These are phyloP conservation scores for Philereme vetulata DNA, from an alignment of 2,888 invertebrate genomes.

Conservation along the genomic window DNA sequence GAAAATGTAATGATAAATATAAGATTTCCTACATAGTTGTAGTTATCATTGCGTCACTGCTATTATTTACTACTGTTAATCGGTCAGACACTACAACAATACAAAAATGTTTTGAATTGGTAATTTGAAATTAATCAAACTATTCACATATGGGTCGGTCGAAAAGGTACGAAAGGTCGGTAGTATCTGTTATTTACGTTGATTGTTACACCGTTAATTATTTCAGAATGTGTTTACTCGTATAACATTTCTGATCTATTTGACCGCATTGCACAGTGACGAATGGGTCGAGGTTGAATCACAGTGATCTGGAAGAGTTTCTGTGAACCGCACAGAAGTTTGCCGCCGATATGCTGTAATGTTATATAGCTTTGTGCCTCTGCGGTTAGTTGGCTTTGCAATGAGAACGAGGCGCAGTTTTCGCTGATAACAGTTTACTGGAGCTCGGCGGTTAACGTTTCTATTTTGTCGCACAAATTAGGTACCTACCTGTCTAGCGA, in stretches of 20 bases:
- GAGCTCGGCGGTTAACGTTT: constrained; percentile 4
- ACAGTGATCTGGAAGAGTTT: constrained; percentile 50
- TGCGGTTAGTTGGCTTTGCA: constrained; percentile 33
- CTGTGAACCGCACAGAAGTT: constrained; percentile 42
- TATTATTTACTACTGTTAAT: too few relatives aligned
- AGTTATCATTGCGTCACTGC: too few relatives aligned
- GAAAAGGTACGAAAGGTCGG: too few relatives aligned
- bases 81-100: too few relatives aligned
- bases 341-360: constrained; percentile 16
- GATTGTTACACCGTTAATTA: constrained; percentile 6
- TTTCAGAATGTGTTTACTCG: constrained; percentile 2
- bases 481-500: neutral
- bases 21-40: constrained; percentile 1
- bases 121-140: too few relatives aligned
- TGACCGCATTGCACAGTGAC: constrained; percentile 41
- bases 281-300: constrained; percentile 51
- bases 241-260: constrained; percentile 24
- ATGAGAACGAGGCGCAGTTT: constrained; percentile 25
- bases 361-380: constrained; percentile 38
- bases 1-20: constrained; percentile 6
- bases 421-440: constrained; percentile 22
- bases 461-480: neutral
- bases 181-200: constrained; percentile 7
- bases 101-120: too few relatives aligned
- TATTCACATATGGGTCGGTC: too few relatives aligned